phyloP scores from a whole-genome alignment of 2,113 vertebrate genomes.

The Notothenia rossii region DNA sequence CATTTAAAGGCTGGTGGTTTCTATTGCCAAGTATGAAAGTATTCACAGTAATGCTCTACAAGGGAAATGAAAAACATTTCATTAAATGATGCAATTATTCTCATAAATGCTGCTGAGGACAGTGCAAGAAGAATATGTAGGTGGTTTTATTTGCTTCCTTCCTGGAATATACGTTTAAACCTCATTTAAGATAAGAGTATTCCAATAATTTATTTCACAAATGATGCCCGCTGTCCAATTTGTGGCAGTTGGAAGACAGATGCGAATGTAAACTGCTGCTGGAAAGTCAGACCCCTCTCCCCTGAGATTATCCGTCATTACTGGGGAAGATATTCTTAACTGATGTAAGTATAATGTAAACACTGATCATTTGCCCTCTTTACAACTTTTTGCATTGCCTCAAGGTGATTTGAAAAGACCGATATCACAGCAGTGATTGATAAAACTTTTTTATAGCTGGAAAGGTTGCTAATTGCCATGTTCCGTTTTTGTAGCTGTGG shows the following conservation, averaged over 20 bases:
- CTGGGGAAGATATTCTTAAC: conserved; percentile 5
- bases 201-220: not conserved
- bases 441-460: conserved; percentile 7
- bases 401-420: conserved; percentile 34
- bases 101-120: conserved; percentile 10
- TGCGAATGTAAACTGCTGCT: conserved; percentile 16
- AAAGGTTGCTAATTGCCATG: conserved; percentile 18
- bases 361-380: conserved; percentile 2
- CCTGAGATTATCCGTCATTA: conserved; percentile 35
- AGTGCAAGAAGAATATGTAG: not conserved
- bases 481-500: not conserved
- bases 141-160: conserved; percentile 7
- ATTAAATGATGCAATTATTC: conserved; percentile 17
- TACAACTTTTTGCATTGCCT: conserved; percentile 11
- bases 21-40: not conserved
- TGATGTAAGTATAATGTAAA: conserved; percentile 2
- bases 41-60: not conserved
- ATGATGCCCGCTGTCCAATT: conserved; percentile 17
- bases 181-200: conserved; percentile 5
- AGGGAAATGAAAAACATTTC: conserved; percentile 18
- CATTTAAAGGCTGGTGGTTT: not conserved
- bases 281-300: conserved; percentile 25
- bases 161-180: not conserved
- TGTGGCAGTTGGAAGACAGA: conserved; percentile 20
- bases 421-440: conserved; percentile 11